Base-by-base conservation (phyloP, 2,113 vertebrate species). In the Halcyon senegalensis region DNA sequence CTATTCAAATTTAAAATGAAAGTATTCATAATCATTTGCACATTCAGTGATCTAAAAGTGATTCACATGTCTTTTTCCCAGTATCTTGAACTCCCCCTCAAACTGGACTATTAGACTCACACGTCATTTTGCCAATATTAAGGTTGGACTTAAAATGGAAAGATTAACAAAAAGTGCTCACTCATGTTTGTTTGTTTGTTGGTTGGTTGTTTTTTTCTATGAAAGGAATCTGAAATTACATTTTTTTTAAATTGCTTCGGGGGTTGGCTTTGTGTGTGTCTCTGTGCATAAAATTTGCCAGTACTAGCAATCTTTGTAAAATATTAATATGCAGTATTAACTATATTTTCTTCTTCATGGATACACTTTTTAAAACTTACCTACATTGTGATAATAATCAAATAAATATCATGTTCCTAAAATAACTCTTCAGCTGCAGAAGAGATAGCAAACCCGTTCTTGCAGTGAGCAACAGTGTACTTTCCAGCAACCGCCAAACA, bases 401-500 rank as follows among this genome's bases (percentile, higher is more conserved):
- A 96, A 87, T 58, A 93, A 93, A 91, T 37, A 58, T 21, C 82
- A 25, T 56, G 7, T 84, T 94, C 73, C 80, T 87, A 93, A 95
- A 84, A 82, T 93, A 90, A 89, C 67, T 82, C 63, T 94, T 67
- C 14, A 74, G 81, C 68, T 50, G 43, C 89, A 81, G 87, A 97
- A 83, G 27, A 90, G 85, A 85, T 84, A 94, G 66, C 35, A 84
- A 88, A 91, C 31, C 37, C 84, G 7, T 62, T 88, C 48, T 88
- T 83, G 75, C 76, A 94, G 78, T 84, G 81, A 95, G 94, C 90
- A 96, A 97, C 87, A 97, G 94, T 92, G 95, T 96, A 97, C 96
- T 97, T 95, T 96, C 87, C 93, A 88, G 92, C 94, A 94, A 96
- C 87, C 30, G 91, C 95, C 95, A 98, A 98, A 96, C 58, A 92